Base-by-base conservation (phyloP, 2,797 vertebrate species). In the Xyrichtys novacula region DNA sequence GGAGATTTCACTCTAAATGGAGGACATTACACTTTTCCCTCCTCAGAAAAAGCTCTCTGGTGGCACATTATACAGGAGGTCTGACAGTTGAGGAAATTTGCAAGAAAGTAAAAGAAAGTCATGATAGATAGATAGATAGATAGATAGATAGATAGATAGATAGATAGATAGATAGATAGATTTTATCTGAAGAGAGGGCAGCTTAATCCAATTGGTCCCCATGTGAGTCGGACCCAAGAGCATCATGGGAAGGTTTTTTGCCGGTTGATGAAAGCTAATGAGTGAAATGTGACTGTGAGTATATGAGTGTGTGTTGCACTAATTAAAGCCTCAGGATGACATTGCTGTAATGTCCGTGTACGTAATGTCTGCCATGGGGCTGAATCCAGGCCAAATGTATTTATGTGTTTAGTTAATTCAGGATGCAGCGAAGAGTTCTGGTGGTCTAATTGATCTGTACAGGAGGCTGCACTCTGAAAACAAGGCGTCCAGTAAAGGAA, bases 351-450 rank as follows among this genome's bases (percentile, higher is more conserved):
- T n/a, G n/a, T n/a, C n/a, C n/a, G n/a, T n/a, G n/a, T 62, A 70
- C 64, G 74, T 93, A 92, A 94, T 93, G 93, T 89, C 89, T 85
- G 87, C 81, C 52, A 47, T 76, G 87, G 81, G 83, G 69, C 84
- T 76, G 83, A 89, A 87, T 80, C 56, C 71, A 62, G 71, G 76
- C 85, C 90, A 90, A 90, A 92, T 91, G 90, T 84, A 89, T 91
- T 93, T 93, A 93, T 91, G 89, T 81, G 65, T 87, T 93, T 92
- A 89, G 88, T 88, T 89, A 69, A 90, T 90, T 89, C 76, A 90
- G 85, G 87, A 91, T 85, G 83, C 81, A 81, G 80, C 85, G 84
- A 90, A 83, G 86, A 91, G 82, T 80, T 91, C 85, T 90, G 84
- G 80, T 80, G 65, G 49, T 59, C 81, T 91, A 91, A 93, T 90